Evolutionary conservation across 1,140 invertebrate species (phyloP), one percentile per base, ranked within the genome.

Genomic region (Gryon sp.): DNA sequence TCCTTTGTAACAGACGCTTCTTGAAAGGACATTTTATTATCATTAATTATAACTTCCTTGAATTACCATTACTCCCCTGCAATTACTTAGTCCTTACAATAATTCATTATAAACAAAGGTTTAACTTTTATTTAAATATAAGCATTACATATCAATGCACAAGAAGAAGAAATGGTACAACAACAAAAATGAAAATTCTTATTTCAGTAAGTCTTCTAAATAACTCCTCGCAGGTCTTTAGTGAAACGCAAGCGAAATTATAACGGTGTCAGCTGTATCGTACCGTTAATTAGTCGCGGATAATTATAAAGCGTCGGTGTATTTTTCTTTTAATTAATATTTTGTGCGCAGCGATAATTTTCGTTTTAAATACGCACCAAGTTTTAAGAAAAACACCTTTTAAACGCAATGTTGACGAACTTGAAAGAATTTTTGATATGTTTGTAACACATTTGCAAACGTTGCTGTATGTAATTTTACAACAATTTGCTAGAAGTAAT

Each of bases 241-340:
- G 28, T 40, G 15, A 55, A 52, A 38, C 32, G 45, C 15, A 4
- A 5, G 8, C 19, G 15, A 55, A 55, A 55, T 22, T 36, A 40
- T 38, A 55, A 55, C 20, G 8, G 16, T 8, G 19, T 40, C 40
- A 20, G 34, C 34, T 40, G 40, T 40, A 55, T 55, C 14, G 22
- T 15, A 18, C 20, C 34, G 20, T 55, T 55, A 55, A 55, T 55
- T 55, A 55, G 22, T 40, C 50, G 6, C 4, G 34, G 50, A 55
- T 40, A 45, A 59, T 43, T 59, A 15, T 7, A 26, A 59, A 20
- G 16, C 26, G 24, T 7, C 18, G 26, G 11, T 26, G 16, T 28
- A 41, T 26, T 48, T 59, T 59, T 43, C 53, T 59, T 59, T 59
- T 59, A 59, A 59, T 59, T 30, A 59, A 59, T 59, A 45, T 45